Evolutionary conservation across 2,888 invertebrate species (phyloP), one percentile per base, ranked within the genome.

Genomic region (Syritta pipiens): DNA sequence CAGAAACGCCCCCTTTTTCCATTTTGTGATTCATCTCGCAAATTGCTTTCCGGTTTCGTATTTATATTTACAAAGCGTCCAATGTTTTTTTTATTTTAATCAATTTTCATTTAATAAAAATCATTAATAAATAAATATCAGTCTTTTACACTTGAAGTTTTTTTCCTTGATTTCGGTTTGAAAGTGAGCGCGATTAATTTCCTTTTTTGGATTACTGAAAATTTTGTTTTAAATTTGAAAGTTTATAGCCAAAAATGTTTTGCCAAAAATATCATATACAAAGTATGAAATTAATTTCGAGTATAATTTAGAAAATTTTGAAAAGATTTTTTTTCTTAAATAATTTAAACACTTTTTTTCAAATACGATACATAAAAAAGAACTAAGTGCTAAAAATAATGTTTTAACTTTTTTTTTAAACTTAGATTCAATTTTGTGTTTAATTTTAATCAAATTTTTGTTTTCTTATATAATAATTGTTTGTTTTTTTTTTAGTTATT

Each of bases 211-310:
- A 37, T 48, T 60, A 22, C 51, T 32, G 51, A 49, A 46, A 49
- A 30, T 60, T 68, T 55, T 72, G 51, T 46, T 83, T 85, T 84
- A 83, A 83, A 82, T 81, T 77, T 85, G 84, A 86, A 85, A 82
- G 82, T 85, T 84, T 87, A 85, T 85, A 85, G 85, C 85, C 85
- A 85, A 85, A 82, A 82, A 81, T 81, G 59, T 77, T 37, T 60
- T 81, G 74, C 81, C 77, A 82, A 82, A 81, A 81, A 75, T 81
- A 74, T 79, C 74, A 68, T 74, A 79, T 74, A 79, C 57, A 74
- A 68, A 62, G 55, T 74, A 79, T 79, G 72, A 74, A 72, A 67
- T 57, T 74, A 79, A 79, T 79, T 74, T 74, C 60, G 62, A 76
- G 59, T 72, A 49, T 46, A 76, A 49, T 69, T 68, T 71, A 65